Percentiles rank a stretch among this genome's conserved stretches.
Conservation (phyloP, 1,140 invertebrate genomes). For the Ips nitidus region DNA sequence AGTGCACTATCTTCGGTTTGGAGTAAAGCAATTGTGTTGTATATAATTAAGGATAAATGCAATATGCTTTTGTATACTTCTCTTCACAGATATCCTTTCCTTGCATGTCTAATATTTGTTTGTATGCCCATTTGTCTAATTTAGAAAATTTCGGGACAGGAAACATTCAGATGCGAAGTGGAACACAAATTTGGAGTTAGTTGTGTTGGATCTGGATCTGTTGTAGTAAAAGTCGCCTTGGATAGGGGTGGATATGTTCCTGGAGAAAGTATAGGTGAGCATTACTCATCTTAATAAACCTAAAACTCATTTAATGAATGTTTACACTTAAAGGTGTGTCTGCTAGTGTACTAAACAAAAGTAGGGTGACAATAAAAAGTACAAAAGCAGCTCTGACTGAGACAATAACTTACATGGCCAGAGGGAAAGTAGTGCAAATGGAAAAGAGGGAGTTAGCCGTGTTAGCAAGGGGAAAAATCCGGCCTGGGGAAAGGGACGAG, state of each 20-base stretch:
- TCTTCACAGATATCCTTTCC: slow-evolving; percentile 28
- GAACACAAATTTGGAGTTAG: slow-evolving; percentile 86
- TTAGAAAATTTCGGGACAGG: slow-evolving; percentile 61
- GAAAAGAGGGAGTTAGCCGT: slow-evolving; percentile 85
- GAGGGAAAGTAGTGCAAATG: slow-evolving; percentile 82
- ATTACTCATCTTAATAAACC: slow-evolving; percentile 1
- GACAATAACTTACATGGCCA: slow-evolving; percentile 88
- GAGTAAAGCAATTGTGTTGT: no score
- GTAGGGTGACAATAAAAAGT: slow-evolving; percentile 73
- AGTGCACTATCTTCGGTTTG: no score
- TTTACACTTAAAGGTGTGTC: slow-evolving; percentile 53
- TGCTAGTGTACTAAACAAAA: slow-evolving; percentile 83
- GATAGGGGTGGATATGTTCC: slow-evolving; percentile 92
- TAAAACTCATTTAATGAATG: not conserved
- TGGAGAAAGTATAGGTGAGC: slow-evolving; percentile 79
- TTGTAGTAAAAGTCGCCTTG: slow-evolving; percentile 80
- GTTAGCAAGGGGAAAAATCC: slow-evolving; percentile 78
- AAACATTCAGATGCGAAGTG: slow-evolving; percentile 88
- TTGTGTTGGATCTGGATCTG: slow-evolving; percentile 80
- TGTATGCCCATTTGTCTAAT: slow-evolving; percentile 39
- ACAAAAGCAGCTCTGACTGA: slow-evolving; percentile 79
- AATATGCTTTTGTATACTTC: slow-evolving; percentile 10
- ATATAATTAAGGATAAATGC: not conserved
- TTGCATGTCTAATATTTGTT: slow-evolving; percentile 36
- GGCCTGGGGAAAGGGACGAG: slow-evolving; percentile 77